Base-by-base conservation (phyloP, 2,888 invertebrate species). In the Drosophila helvetica region DNA sequence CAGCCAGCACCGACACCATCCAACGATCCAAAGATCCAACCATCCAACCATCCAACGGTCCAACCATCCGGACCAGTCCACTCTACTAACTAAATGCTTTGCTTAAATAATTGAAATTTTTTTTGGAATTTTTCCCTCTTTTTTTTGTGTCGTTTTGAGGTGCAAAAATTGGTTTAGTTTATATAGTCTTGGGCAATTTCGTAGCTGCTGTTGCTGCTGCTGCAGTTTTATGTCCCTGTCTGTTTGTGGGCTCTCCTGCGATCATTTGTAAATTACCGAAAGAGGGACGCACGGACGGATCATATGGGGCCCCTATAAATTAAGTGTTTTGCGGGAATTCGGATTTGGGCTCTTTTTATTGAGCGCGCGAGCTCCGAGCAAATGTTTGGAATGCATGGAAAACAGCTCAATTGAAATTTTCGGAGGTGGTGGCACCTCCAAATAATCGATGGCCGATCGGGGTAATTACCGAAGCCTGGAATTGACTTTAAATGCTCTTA, bases 41-140 rank as follows among this genome's bases (percentile, higher is more conserved):
- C 15, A 38, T 30, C 30, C 27, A 27, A 53, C 22, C 22, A 22
- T 22, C 22, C 22, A 25, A 52, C 58, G 27, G 17, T 25, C 27
- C n/a, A 51, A 53, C 54, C 54, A 22, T 54, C 54, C 22, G 57
- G n/a, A 38, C 61, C 60, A 58, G 60, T 19, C 22, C 61, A 30
- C 61, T 46, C 50, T 46, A 47, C 68, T 70, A 69, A 69, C 66
- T 66, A 54, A 54, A 61, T 55, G 66, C 72, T 25, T 52, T 48
- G 65, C 74, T 74, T 60, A 71, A 88, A 83, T 83, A 83, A 72
- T 86, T 86, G 75, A 75, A 74, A 79, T 83, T 55, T 73, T 55
- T 61, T 82, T 86, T 73, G 76, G 69, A 57, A 63, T 60, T 60
- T 42, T 43, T 15, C 2, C 46, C 25, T 17, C 22, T 25, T 48